These are phyloP conservation scores for Idaea dimidiata DNA, from an alignment of 2,888 invertebrate species.

Conservation along the genomic window DNA sequence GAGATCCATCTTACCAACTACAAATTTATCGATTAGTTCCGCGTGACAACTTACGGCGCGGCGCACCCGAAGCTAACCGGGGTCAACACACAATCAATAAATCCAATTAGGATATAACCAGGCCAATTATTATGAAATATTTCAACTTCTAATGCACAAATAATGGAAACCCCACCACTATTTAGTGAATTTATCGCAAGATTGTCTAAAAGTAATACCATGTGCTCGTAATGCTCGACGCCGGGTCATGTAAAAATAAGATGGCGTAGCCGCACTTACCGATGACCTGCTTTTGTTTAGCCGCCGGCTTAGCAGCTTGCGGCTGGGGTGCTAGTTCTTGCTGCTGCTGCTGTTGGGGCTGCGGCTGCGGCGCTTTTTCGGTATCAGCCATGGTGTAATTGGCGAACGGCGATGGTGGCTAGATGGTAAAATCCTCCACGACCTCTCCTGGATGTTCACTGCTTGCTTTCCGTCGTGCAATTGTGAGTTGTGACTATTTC, in stretches of 20 bases:
- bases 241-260: conserved; percentile 67
- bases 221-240: conserved; percentile 63
- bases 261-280: conserved; percentile 84
- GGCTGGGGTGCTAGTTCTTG: conserved; percentile 83
- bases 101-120: conserved; percentile 22
- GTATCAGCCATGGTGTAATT: conserved; percentile 97
- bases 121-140: conserved; percentile 4
- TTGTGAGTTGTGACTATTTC: conserved; percentile 39
- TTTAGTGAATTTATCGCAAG: conserved; percentile 18
- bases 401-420: conserved; percentile 87
- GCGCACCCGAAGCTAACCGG: conserved; percentile 33
- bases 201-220: conserved; percentile 45
- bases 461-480: conserved; percentile 82
- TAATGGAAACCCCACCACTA: neutral
- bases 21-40: conserved; percentile 49
- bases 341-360: conserved; percentile 83
- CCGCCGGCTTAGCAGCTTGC: conserved; percentile 81
- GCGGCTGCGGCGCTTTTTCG: conserved; percentile 90
- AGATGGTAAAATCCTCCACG: conserved; percentile 88
- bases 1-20: conserved; percentile 3
- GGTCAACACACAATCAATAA: conserved; percentile 63
- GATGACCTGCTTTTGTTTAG: conserved; percentile 92
- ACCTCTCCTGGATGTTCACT: conserved; percentile 87
- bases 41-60: conserved; percentile 28
- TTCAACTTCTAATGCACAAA: neutral